Base-by-base conservation (phyloP, 2,797 vertebrate species). In the Carduelis carduelis region DNA sequence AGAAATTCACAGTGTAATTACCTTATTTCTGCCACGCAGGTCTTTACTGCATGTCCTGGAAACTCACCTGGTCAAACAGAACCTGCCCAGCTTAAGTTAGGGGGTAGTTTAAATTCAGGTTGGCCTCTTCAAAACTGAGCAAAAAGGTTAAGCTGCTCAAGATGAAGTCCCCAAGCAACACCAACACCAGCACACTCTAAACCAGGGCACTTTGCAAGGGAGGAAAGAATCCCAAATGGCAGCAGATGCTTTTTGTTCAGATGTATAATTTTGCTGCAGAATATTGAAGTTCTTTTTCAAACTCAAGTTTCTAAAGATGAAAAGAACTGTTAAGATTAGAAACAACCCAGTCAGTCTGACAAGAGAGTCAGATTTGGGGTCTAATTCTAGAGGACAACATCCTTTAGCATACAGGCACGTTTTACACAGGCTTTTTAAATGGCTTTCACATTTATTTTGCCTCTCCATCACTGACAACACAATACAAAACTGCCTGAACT, bases 381-480 rank as follows among this genome's bases (percentile, higher is more conserved):
- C 57, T 93, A 83, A 93, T 75, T 91, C 61, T 81, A 65, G 92
- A 71, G 69, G 69, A 94, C 79, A 85, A 78, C 32, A 26, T 37
- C 65, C 71, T 93, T 89, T 47, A 90, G 56, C 68, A 75, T 50
- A 83, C 23, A 80, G 16, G 30, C 61, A 92, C 46, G 15, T 90
- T 96, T 87, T 83, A 78, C 28, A 84, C 81, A 76, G 89, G 90
- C 88, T 94, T 96, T 95, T 91, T 32, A 65, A 97, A 95, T 82
- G 96, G 78, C 34, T 81, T 97, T 96, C 95, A 95, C 79, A 91
- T 95, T 94, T 94, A 94, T 95, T 96, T 96, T 83, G 57, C 79
- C 56, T 89, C 80, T 43, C 11, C 70, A 72, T 82, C 85, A 52
- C 41, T 95, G 90, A 95, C 93, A 95, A 83, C 74, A 84, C 93